Evolutionary conservation across 2,797 vertebrate genomes (phyloP), one percentile per base, ranked within the genome.

Genomic region (Notolabrus celidotus): DNA sequence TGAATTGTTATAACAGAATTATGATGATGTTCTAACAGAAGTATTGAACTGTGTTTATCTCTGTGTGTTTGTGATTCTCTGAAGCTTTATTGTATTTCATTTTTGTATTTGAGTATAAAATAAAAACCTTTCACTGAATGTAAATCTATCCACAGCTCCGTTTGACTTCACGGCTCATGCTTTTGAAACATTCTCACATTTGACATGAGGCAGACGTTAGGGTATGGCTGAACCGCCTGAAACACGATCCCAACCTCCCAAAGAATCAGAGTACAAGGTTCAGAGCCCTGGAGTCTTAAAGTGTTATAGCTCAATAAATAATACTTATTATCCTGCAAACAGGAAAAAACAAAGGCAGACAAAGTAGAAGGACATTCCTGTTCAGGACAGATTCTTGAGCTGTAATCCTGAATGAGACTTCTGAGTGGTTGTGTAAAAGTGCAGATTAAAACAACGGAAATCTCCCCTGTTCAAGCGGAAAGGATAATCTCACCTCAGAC

Each of bases 381-480:
- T 4, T 42, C 47, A 66, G 42, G 42, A 57, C 14, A 58, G 43
- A 51, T 52, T 72, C 67, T 36, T 71, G 14, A 63, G 49, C 51
- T 33, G 5, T 80, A 83, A 87, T 86, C 84, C 80, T 38, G 33
- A 74, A 60, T 77, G 43, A 80, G 45, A 80, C 39, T 60, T 50
- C 49, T 69, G 53, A 70, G 69, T 84, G 57, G 77, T 63, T 71
- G 64, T 46, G 31, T 43, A 31, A 33, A 80, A 74, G 22, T 0
- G 11, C 50, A 51, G 45, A 72, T 10, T 7, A 42, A 80, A 78
- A 79, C 43, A 53, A 39, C 10, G 57, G 16, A 70, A 76, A 62
- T 73, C 20, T 52, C 51, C 10, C 15, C 27, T 43, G 20, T 69
- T 71, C 29, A 57, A 39, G 22, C 34, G 15, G 64, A 27, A 63